Conservation (phyloP, 1,140 invertebrate genomes). For the Babylonia areolata region DNA sequence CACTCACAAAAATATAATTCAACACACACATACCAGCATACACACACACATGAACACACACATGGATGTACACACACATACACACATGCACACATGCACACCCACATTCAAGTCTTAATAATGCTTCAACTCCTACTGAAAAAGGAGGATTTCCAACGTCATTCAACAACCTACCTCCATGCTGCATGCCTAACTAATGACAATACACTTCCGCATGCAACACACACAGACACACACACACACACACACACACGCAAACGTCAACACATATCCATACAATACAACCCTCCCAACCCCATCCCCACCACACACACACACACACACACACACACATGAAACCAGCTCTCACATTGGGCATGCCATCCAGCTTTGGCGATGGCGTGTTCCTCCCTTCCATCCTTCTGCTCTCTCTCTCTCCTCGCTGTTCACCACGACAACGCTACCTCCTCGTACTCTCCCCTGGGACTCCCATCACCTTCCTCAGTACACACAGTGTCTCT, state of each 20-base stretch:
- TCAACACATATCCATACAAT: no score
- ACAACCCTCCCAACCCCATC: no score
- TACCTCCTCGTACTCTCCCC: not conserved
- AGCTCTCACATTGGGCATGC: not conserved
- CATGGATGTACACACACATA: not conserved
- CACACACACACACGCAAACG: no score
- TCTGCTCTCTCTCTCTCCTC: not conserved
- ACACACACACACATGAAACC: not conserved
- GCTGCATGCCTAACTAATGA: no score
- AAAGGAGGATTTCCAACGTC: no score
- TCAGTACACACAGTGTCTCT: not conserved
- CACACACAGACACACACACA: no score
- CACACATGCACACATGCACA: not conserved
- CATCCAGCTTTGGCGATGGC: conserved; percentile 2
- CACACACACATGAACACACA: not conserved
- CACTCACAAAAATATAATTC: no score
- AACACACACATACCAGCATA: not conserved
- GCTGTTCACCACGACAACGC: not conserved
- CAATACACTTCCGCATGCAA: no score
- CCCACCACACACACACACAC: not conserved
- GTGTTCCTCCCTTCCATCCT: conserved; percentile 10
- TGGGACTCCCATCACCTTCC: not conserved
- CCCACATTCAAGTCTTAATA: not conserved
- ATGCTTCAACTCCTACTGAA: no score
- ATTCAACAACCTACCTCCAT: no score